Percentiles rank a stretch among this genome's conserved stretches.
These are phyloP conservation scores for Netelia melanura DNA, from an alignment of 2,888 invertebrate genomes.

Conservation along the genomic window DNA sequence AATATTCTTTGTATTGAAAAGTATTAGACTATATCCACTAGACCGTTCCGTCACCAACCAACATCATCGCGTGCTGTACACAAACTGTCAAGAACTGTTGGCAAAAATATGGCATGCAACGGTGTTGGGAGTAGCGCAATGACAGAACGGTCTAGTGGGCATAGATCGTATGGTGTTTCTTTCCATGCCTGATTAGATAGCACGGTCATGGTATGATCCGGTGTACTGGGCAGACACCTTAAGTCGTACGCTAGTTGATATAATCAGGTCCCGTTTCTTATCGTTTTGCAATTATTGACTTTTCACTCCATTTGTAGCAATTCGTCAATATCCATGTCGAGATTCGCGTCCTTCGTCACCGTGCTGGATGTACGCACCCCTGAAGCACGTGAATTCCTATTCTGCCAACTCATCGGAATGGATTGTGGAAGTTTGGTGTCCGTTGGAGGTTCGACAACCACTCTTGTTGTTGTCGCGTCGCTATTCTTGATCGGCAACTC, in stretches of 20 bases:
- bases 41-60: no score
- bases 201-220: no score
- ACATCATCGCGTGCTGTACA: no score
- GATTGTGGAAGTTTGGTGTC: conserved; percentile 72
- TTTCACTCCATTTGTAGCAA: conserved; percentile 76
- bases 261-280: conserved; percentile 28
- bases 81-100: no score
- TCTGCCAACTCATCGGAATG: conserved; percentile 73
- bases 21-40: no score
- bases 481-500: neutral
- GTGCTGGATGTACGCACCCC: neutral
- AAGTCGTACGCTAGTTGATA: neutral
- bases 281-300: neutral
- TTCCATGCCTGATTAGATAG: no score
- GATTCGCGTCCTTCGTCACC: conserved; percentile 75
- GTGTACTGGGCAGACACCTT: no score
- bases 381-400: conserved; percentile 16
- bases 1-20: no score
- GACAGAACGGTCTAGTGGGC: no score
- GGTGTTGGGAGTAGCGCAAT: no score
- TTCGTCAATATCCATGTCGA: conserved; percentile 80
- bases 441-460: conserved; percentile 30
- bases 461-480: conserved; percentile 7
- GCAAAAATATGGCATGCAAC: no score
- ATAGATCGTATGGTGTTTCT: no score